These are phyloP conservation scores for Keiferia lycopersicella DNA, from an alignment of 2,888 invertebrate species.

Conservation along the genomic window DNA sequence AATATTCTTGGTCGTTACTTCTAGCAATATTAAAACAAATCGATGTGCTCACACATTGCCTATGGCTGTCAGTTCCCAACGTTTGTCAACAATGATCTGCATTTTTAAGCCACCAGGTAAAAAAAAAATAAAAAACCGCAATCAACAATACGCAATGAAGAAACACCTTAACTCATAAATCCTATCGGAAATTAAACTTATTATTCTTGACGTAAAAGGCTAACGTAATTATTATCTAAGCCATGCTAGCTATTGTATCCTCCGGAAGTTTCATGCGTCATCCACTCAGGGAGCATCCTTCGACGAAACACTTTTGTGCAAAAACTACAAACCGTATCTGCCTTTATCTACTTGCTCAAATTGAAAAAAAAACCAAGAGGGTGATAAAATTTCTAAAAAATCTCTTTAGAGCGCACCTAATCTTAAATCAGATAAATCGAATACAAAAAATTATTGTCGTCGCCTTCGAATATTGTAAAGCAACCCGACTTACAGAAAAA, in stretches of 20 bases:
- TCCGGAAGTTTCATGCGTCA: constrained; percentile 19
- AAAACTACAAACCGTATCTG: constrained; percentile 34
- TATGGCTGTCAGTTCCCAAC: no score
- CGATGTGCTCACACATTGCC: no score
- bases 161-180: not conserved
- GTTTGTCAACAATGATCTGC: no score
- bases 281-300: constrained; percentile 4
- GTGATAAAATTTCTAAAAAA: constrained; percentile 48
- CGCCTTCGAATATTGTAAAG: constrained; percentile 31
- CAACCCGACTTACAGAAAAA: constrained; percentile 38
- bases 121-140: no score
- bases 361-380: constrained; percentile 39
- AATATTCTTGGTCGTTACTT: no score
- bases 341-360: constrained; percentile 43
- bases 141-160: no score
- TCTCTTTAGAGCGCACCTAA: constrained; percentile 58
- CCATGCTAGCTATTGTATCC: constrained; percentile 10
- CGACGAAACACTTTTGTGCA: constrained; percentile 20
- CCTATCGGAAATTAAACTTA: constrained; percentile 16
- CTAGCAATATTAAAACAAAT: no score
- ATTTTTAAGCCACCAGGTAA: no score
- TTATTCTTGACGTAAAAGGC: constrained; percentile 13
- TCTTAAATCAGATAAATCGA: constrained; percentile 65
- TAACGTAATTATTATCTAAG: constrained; percentile 18
- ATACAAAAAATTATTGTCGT: constrained; percentile 55